Base-by-base conservation (phyloP, 92 coral and sea anemone genomes). In the Actinernus sp. region DNA sequence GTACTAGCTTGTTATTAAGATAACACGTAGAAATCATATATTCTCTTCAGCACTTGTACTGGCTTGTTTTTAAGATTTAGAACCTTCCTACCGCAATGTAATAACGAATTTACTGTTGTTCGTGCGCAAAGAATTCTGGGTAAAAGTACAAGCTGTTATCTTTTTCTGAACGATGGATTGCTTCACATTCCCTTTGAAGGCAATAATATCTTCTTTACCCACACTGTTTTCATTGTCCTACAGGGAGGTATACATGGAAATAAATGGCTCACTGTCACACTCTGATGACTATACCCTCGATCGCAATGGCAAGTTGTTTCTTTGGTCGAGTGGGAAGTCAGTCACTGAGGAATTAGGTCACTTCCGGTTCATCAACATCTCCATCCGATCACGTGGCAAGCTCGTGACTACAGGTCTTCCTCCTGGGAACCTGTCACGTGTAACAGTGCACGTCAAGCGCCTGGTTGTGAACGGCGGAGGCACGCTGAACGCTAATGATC, bases 381-480 rank as follows among this genome's bases (percentile, higher is more conserved):
- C 92, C 29, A 85, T 94, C 58, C 88, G 92, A 49, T 88, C 98
- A 26, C 92, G 89, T 55, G 98, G 98, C 6, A 59, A 78, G 41
- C 79, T 94, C 29, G 76, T 78, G 55, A 71, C 95, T 54, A 94
- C 92, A 3, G 86, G 87, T 9, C 78, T 94, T 31, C 86, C 73
- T 19, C 73, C 62, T 32, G 95, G 93, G 23, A 91, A 79, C 44
- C 23, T 64, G 44, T 60, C 71, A 49, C 92, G 83, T 39, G 90
- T 94, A 18, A 85, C 79, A 17, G 46, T 90, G 30, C 77, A 87
- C 39, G 56, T 82, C 30, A 87, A 61, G n/a, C 70, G 93, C 24
- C 71, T 94, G 71, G 62, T 84, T 40, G 75, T 94, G 31, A 94
- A 94, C 66, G 98, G 97, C 46, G 98, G 98, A 0, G 98, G 98